phyloP scores from a whole-genome alignment of 1,140 invertebrate genomes.

The Lepidurus packardi region DNA sequence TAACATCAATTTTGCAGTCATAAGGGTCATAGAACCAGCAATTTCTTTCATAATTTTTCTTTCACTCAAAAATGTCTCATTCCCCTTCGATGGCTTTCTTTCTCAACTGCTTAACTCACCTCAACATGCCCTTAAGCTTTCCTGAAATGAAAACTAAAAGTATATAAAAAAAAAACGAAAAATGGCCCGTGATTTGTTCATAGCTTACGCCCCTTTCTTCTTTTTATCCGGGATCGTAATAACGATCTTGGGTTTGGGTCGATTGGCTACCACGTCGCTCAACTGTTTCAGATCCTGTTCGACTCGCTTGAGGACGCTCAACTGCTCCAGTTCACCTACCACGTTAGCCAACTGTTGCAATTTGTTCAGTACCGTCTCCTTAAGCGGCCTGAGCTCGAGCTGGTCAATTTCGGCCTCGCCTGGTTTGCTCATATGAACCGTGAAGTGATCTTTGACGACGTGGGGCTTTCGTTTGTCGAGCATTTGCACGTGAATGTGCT shows the following conservation, averaged over 20 bases:
- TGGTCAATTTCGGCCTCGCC: background rate
- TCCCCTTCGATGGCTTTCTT: too few species aligned
- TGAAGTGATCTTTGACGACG: background rate
- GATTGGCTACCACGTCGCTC: background rate
- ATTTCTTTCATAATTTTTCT: too few species aligned
- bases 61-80: too few species aligned
- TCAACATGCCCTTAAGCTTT: too few species aligned
- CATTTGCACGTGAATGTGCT: slow-evolving; percentile 10
- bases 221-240: background rate
- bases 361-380: background rate
- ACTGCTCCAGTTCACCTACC: background rate
- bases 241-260: background rate
- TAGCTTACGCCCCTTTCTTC: background rate
- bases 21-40: too few species aligned
- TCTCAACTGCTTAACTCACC: too few species aligned
- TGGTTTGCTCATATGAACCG: slow-evolving; percentile 9
- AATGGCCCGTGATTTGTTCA: too few species aligned
- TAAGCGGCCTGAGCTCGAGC: background rate
- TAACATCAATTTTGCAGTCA: too few species aligned
- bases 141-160: background rate
- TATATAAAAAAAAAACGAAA: background rate
- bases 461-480: background rate
- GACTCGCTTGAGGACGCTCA: background rate
- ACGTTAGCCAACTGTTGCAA: background rate
- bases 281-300: background rate